phyloP scores from a whole-genome alignment of 2,113 vertebrate genomes.

The Gnathonemus longibarbis region DNA sequence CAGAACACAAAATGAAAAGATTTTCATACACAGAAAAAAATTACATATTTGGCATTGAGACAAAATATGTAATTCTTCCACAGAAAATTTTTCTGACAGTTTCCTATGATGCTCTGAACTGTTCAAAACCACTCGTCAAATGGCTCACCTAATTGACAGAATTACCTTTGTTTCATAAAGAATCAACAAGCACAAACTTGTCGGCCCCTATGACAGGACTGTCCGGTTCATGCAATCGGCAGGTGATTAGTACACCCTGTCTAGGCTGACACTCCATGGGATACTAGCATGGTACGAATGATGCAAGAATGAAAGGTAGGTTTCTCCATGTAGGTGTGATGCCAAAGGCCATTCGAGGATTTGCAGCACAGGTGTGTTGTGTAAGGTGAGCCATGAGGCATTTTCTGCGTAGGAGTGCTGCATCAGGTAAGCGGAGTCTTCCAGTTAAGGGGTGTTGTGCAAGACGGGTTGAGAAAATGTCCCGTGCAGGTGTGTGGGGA shows the following conservation, averaged over 20 bases:
- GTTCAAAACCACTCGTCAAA: not conserved
- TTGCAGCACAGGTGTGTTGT: not conserved
- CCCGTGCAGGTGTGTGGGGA: not conserved
- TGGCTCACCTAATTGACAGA: not conserved
- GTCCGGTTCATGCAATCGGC: not conserved
- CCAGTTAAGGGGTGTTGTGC: not conserved
- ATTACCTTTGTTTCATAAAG: not conserved
- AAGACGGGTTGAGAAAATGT: not conserved
- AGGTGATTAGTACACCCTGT: not conserved
- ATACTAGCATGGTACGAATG: not conserved
- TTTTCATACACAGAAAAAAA: not conserved
- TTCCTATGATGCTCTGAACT: not conserved
- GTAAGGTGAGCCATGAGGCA: not conserved
- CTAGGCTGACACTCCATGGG: not conserved
- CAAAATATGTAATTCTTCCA: not conserved
- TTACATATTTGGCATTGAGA: not conserved
- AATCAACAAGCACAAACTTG: not conserved
- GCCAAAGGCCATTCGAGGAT: not conserved
- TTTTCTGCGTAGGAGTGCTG: not conserved
- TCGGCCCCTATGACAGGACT: not conserved
- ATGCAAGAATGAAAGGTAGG: not conserved
- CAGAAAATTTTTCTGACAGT: not conserved
- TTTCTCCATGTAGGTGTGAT: not conserved
- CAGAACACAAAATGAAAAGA: not conserved
- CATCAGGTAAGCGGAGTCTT: not conserved